Evolutionary conservation across 1,140 invertebrate species (phyloP), one percentile per base, ranked within the genome.

Genomic region (Atta colombica): DNA sequence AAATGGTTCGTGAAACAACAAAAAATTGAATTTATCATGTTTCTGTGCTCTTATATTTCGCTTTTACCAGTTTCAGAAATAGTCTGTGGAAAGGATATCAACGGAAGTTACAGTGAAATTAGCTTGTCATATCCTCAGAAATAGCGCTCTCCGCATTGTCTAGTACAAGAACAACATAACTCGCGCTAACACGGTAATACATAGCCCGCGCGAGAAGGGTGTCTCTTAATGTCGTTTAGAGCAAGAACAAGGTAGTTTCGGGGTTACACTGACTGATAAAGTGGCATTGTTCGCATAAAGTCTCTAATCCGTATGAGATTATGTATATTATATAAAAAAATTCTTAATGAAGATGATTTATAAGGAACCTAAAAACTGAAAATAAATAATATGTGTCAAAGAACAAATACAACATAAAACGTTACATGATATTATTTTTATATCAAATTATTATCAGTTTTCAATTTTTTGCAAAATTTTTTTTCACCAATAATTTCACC

Each of bases 181-280:
- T 55, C 39, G n/a, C 69, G 71, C n/a, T 84, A 84, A 84, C 80
- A 58, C 58, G 28, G 25, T 84, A 84, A 84, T 75, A 35, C 58
- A 61, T 74, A 84, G 69, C n/a, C 69, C 68, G 68, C 69, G 28
- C 69, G 80, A 49, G 69, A 61, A 84, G 39, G 55, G 69, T 75
- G 80, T 84, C 69, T 84, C 80, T 74, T 84, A 84, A 84, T 35
- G 69, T 84, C 80, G 28, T 84, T 84, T 84, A 75, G 80, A 84
- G 25, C 80, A 84, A 84, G 80, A 84, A 84, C 80, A 49, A 68
- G 80, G 58, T 75, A 75, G 80, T 61, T 55, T 14, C 25, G 39
- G 14, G 55, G 80, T 84, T 82, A 69, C 77, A 69, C 25, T 45
- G 53, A 49, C 68, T 84, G 80, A 84, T 84, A 84, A 84, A 84